A percentile compares a stretch with the other conserved stretches of the same genome.
These are phyloP conservation scores for Lota lota DNA, from an alignment of 2,113 vertebrate species.

Conservation along the genomic window DNA sequence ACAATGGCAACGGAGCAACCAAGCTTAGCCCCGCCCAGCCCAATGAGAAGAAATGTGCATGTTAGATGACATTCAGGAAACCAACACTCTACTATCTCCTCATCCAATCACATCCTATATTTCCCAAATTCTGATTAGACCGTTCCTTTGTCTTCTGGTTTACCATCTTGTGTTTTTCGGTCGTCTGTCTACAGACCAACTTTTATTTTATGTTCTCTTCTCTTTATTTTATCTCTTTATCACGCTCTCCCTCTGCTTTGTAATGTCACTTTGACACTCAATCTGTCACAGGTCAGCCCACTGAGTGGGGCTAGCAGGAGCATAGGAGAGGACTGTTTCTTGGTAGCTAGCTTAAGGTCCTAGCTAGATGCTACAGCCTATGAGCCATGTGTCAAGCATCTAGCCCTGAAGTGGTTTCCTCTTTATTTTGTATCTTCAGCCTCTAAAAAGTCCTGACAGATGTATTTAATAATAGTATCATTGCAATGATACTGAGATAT, in stretches of 20 bases:
- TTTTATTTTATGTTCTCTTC: background rate
- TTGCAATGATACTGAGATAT: no score
- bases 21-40: conserved; percentile 71
- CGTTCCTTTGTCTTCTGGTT: background rate
- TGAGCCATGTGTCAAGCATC: conserved; percentile 1
- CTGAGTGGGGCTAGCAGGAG: conserved; percentile 13
- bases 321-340: conserved; percentile 27
- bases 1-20: conserved; percentile 77
- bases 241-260: background rate
- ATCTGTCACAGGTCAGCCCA: conserved; percentile 18
- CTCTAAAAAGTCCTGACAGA: no score
- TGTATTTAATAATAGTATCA: no score
- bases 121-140: no score
- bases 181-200: background rate
- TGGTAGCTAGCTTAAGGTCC: background rate
- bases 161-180: background rate
- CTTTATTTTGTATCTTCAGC: no score
- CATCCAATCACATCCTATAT: background rate
- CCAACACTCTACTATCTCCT: conserved; percentile 1
- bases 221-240: background rate
- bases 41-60: conserved; percentile 84
- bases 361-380: background rate
- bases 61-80: conserved; percentile 69
- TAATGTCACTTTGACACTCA: conserved; percentile 4
- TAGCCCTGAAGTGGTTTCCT: conserved; percentile 1